These are phyloP conservation scores for Glyptemys insculpta DNA, from an alignment of 2,797 vertebrate species.

Conservation along the genomic window DNA sequence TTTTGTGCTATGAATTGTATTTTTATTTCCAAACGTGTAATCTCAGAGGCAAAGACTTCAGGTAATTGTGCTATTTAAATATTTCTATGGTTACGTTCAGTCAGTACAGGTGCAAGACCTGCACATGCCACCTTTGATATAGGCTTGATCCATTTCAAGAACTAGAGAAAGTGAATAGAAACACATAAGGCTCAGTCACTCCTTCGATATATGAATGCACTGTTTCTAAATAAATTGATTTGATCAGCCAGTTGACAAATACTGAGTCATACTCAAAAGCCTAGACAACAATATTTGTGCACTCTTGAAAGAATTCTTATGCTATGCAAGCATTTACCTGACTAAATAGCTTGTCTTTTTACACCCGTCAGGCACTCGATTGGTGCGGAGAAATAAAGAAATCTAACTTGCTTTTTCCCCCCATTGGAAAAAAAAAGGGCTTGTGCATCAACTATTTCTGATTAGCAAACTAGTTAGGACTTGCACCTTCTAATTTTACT, in stretches of 20 bases:
- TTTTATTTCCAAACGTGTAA: background rate
- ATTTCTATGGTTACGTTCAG: background rate
- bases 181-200: background rate
- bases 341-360: background rate
- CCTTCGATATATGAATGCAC: background rate
- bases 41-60: background rate
- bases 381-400: constrained; percentile 46
- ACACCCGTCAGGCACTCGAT: background rate
- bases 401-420: constrained; percentile 8
- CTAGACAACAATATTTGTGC: background rate
- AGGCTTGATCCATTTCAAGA: background rate
- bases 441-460: background rate
- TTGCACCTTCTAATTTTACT: constrained; percentile 40
- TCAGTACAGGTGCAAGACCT: background rate
- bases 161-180: background rate
- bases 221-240: background rate
- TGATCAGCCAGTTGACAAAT: background rate
- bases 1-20: background rate
- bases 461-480: constrained; percentile 38
- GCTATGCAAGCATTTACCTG: constrained; percentile 22
- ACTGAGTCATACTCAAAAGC: background rate
- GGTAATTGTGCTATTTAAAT: background rate
- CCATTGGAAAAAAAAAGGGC: background rate
- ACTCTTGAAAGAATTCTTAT: background rate
- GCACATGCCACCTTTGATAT: background rate